phyloP scores from a whole-genome alignment of 2,888 invertebrate genomes.

The Drosophila histrio region DNA sequence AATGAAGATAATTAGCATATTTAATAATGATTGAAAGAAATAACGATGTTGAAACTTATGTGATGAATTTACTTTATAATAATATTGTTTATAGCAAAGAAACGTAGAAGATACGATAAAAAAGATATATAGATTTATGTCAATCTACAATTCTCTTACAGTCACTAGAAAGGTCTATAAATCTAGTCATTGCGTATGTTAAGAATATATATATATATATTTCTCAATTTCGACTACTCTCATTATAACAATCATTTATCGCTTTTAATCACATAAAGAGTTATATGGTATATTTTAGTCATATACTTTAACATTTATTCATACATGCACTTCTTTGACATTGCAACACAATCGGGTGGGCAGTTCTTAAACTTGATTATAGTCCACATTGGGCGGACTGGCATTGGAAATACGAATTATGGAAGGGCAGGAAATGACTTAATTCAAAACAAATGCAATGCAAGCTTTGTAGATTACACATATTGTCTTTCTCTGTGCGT shows the following conservation, averaged over 20 bases:
- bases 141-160: too few relatives aligned
- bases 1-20: conserved; percentile 1
- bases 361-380: conserved; percentile 35
- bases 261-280: background rate
- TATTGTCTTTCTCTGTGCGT: too few relatives aligned
- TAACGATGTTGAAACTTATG: background rate
- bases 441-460: background rate
- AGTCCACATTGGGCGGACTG: conserved; percentile 24
- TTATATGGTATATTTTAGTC: conserved; percentile 16
- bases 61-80: background rate
- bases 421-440: background rate
- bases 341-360: conserved; percentile 24
- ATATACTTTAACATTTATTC: background rate
- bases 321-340: background rate
- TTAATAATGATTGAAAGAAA: background rate
- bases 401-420: background rate
- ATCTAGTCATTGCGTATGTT: too few relatives aligned
- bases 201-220: too few relatives aligned
- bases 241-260: background rate
- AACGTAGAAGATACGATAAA: too few relatives aligned
- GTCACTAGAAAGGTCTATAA: too few relatives aligned
- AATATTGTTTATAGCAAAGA: background rate
- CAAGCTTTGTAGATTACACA: too few relatives aligned
- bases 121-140: too few relatives aligned
- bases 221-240: background rate